Evolutionary conservation across 2,797 vertebrate species (phyloP).

Genomic region (Potorous gilbertii): DNA sequence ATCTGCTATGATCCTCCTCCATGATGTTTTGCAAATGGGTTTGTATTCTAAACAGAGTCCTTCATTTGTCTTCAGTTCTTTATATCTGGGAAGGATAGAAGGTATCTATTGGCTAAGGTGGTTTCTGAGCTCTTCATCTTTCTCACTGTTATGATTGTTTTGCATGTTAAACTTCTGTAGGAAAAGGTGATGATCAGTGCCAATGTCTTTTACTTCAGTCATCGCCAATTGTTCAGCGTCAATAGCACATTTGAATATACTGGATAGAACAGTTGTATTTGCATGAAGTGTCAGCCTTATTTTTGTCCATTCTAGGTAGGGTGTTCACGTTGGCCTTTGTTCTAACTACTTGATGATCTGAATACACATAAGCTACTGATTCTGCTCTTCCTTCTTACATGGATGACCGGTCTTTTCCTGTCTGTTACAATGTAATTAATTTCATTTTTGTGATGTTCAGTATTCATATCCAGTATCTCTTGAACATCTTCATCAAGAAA

Average conservation of each 20-base stretch:
- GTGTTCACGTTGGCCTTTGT: not conserved
- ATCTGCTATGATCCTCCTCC: no score
- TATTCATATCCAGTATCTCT: not conserved
- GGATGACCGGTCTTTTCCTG: not conserved
- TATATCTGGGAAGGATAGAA: no score
- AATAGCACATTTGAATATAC: not conserved
- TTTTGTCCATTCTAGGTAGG: not conserved
- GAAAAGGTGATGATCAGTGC: not conserved
- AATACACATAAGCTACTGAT: not conserved
- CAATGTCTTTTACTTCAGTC: not conserved
- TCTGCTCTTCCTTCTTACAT: not conserved
- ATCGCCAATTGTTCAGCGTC: not conserved
- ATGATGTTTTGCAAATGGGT: no score
- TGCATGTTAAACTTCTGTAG: not conserved
- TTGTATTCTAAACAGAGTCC: no score
- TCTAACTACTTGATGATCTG: not conserved
- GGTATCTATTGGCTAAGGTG: not conserved
- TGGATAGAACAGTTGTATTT: not conserved
- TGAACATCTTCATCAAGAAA: not conserved
- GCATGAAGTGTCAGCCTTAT: not conserved
- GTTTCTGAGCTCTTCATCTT: not conserved
- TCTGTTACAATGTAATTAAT: not conserved
- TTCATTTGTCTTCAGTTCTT: no score
- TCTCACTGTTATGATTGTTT: not conserved
- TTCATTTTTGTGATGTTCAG: not conserved